Percentiles rank a stretch among this genome's conserved stretches.
phyloP scores from a whole-genome alignment of 2,797 vertebrate species.

The Bryconaethiops microstoma region DNA sequence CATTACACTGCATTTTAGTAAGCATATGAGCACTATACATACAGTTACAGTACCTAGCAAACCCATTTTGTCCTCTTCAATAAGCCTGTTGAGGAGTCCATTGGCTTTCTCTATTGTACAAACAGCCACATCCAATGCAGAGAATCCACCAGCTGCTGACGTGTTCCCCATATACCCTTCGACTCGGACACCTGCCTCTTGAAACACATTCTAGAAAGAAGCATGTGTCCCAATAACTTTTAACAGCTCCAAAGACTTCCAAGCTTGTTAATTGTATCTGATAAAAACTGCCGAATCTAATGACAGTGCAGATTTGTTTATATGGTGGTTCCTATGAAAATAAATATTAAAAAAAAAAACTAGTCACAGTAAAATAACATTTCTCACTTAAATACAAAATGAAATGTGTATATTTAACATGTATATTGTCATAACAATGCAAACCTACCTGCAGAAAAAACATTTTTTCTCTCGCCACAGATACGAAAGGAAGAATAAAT shows the following conservation, averaged over 20 bases:
- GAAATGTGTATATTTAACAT: no score
- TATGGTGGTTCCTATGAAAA: neutral
- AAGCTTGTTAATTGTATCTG: neutral
- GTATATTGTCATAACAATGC: neutral
- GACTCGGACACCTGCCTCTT: slow-evolving; percentile 89
- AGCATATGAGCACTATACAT: neutral
- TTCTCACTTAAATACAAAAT: no score
- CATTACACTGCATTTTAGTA: neutral
- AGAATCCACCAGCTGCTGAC: slow-evolving; percentile 83
- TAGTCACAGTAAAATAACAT: no score
- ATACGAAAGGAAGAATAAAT: slow-evolving; percentile 95
- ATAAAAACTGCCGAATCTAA: neutral
- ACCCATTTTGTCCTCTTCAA: slow-evolving; percentile 89
- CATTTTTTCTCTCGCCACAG: slow-evolving; percentile 97
- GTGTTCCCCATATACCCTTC: slow-evolving; percentile 94
- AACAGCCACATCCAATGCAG: slow-evolving; percentile 89
- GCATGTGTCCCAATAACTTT: neutral
- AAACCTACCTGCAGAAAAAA: slow-evolving; percentile 88
- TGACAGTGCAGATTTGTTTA: neutral
- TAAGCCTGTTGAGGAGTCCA: slow-evolving; percentile 90
- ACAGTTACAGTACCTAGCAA: slow-evolving; percentile 79
- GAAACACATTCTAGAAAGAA: slow-evolving; percentile 84
- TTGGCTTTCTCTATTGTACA: slow-evolving; percentile 99
- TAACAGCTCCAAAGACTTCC: no score
- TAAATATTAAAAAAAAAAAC: neutral